Base-by-base conservation (phyloP, 92 coral and sea anemone species). In the Meandrina meandrites region DNA sequence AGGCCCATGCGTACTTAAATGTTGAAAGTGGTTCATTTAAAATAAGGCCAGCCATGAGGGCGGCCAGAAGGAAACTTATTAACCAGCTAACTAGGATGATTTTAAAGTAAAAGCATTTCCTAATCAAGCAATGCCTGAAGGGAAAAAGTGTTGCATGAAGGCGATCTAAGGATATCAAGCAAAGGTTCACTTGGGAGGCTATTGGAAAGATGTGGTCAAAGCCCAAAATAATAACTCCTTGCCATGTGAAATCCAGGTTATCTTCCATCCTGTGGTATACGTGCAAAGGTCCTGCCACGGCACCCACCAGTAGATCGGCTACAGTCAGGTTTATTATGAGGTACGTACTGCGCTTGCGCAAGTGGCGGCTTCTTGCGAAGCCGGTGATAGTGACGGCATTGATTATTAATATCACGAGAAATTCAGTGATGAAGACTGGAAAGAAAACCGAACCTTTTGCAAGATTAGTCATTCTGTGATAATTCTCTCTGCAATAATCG, bases 261-360 rank as follows among this genome's bases (percentile, higher is more conserved):
- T 71, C 37, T 27, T 71, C 22, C 3, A 24, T 1, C 18, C 6
- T 2, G 32, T 10, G 5, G 31, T 1, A n/a, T 10, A 8, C 24
- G 54, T 18, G 48, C 78, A 71, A 8, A 50, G 86, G 78, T 21
- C 10, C 66, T 10, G 86, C 18, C 12, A 70, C n/a, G 1, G 31
- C 40, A 32, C 86, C 78, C 19, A 82, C 86, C 64, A 82, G 42
- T 11, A 82, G 78, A 50, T 82, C 86, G 22, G 86, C 86, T 10
- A 70, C 40, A 14, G 86, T 32, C 50, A 82, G 62, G 50, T 51
- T 70, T 6, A 82, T 70, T 24, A 82, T 22, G 17, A 82, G 86
- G 50, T 28, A 82, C 11, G 57, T 48, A 12, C 27, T 31, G 78
- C 66, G 86, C 30, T 82, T 69, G 64, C 86, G 86, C 15, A 82